Base-by-base conservation (phyloP, 1,140 invertebrate genomes). In the Ditylenchus dipsaci region DNA sequence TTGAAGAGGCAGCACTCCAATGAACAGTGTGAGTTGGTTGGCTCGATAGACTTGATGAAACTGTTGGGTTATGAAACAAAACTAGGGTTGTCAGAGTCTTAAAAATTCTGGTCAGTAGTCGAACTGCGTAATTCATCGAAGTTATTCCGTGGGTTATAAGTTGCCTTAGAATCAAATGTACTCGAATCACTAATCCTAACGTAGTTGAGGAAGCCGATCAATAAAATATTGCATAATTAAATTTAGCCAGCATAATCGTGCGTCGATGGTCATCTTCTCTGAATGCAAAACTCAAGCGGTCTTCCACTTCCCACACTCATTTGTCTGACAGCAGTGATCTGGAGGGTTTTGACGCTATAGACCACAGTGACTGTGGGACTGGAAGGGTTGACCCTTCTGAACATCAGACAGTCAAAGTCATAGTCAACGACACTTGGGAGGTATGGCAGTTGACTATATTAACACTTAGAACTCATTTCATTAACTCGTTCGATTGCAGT, bases 331-430 rank as follows among this genome's bases (percentile, higher is more conserved):
- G 8, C n/a, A 26, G 23, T 26, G n/a, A 19, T 21, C n/a, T 21
- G n/a, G 49, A 26, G 8, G 49, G 49, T 53, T 53, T 53, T 17
- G 49, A 53, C 23, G 8, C n/a, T 15, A 26, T 53, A 3, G 15
- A 53, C 15, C 49, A 53, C 49, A 53, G 49, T 26, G 49, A 53
- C 15, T 53, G 49, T 26, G 49, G 49, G 23, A 21, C 49, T 53
- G 49, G 49, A 3, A 53, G 8, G n/a, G 23, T 15, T 5, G 49
- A 53, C 15, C 49, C n/a, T 17, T 7, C 3, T 26, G 49, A 53
- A 26, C 49, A 53, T 53, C 49, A 53, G 23, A 53, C 49, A 26
- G 49, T 53, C 15, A 53, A 53, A 53, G 49, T 53, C n/a, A 53
- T 53, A 7, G 49, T 53, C 8, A 53, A 53, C 15, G 49, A 53